Conservation (phyloP, 2,797 vertebrate species). For the Poecilia wingei region DNA sequence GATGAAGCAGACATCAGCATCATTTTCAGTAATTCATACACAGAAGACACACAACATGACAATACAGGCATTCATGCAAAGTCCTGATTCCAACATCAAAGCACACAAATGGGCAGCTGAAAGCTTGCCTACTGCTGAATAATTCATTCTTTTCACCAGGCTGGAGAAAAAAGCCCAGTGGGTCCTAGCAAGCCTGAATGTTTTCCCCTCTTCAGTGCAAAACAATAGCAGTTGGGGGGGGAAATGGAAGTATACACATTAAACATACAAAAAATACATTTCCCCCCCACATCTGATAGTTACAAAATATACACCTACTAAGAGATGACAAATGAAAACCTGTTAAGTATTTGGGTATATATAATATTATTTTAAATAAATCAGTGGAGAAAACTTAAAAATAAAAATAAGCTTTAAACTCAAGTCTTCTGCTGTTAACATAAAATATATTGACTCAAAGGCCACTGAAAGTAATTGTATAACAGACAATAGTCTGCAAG, state of each 20-base stretch:
- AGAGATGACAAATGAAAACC: conserved; percentile 2
- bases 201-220: conserved; percentile 84
- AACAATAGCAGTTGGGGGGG: conserved; percentile 81
- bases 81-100: conserved; percentile 98
- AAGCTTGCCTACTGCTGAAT: conserved; percentile 98
- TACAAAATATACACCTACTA: conserved; percentile 3
- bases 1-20: conserved; percentile 89
- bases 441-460: background rate
- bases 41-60: conserved; percentile 97
- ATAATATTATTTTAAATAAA: background rate
- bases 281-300: background rate
- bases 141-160: conserved; percentile 97
- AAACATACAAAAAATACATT: conserved; percentile 33
- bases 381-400: background rate
- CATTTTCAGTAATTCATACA: conserved; percentile 99
- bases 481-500: background rate
- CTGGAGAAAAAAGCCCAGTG: conserved; percentile 88
- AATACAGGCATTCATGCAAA: conserved; percentile 99
- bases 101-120: conserved; percentile 97
- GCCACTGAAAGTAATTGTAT: background rate
- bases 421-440: conserved; percentile 2
- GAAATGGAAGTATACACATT: conserved; percentile 72
- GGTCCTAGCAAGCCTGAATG: conserved; percentile 84
- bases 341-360: background rate
- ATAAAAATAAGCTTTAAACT: conserved; percentile 9